These are phyloP conservation scores for Drosophila nr. perissopoda DNA, from an alignment of 2,888 invertebrate species.

Conservation along the genomic window DNA sequence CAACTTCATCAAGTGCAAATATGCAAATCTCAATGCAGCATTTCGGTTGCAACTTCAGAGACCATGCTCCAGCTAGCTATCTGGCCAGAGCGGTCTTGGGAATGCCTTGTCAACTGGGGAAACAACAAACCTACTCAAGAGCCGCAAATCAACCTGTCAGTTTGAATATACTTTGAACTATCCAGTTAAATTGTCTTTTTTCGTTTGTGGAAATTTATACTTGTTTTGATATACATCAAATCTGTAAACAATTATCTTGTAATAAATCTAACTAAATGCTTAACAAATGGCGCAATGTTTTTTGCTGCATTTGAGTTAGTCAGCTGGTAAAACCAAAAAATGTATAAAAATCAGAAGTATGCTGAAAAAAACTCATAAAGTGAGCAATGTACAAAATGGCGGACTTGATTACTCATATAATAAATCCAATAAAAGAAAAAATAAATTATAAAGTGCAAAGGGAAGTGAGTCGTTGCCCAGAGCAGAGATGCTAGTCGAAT, in stretches of 20 bases:
- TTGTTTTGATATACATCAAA: neutral
- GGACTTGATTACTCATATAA: neutral
- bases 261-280: neutral
- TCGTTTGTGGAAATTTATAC: conserved; percentile 17
- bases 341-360: neutral
- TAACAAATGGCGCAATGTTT: neutral
- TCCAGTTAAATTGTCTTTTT: conserved; percentile 14
- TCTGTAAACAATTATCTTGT: neutral
- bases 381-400: neutral
- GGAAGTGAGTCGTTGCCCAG: neutral
- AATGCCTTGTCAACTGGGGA: conserved; percentile 16
- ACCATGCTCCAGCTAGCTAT: neutral
- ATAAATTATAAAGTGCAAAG: neutral
- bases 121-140: conserved; percentile 47
- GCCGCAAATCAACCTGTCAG: conserved; percentile 49
- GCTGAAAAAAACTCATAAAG: neutral
- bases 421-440: neutral
- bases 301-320: neutral
- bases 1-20: conserved; percentile 77
- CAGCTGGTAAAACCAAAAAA: neutral
- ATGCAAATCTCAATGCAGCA: conserved; percentile 63
- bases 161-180: conserved; percentile 17
- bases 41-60: conserved; percentile 14
- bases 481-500: neutral
- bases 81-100: conserved; percentile 7